Percentiles rank a stretch among this genome's conserved stretches.
These are phyloP conservation scores for Rhinoderma darwinii DNA, from an alignment of 2,113 vertebrate species.

Conservation along the genomic window DNA sequence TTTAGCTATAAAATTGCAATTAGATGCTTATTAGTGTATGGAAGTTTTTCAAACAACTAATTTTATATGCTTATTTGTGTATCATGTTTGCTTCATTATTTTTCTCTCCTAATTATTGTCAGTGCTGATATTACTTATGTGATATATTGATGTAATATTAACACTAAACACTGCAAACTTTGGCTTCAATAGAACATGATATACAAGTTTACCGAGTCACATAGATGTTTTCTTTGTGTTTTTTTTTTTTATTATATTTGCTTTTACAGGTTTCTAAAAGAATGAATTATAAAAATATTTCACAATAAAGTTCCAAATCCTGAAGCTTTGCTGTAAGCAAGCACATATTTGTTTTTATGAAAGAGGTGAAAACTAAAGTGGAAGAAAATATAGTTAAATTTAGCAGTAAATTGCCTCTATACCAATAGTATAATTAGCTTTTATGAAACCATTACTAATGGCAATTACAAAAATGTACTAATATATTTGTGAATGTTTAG, in stretches of 20 bases:
- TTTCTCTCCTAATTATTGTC: neutral
- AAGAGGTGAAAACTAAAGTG: neutral
- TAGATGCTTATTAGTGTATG: neutral
- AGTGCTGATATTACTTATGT: neutral
- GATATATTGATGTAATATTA: neutral
- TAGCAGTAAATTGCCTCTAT: neutral
- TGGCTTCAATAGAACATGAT: neutral
- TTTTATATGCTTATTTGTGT: neutral
- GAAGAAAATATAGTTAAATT: neutral
- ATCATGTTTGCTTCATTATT: neutral
- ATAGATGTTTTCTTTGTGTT: neutral
- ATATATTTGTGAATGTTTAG: neutral
- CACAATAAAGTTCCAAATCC: neutral
- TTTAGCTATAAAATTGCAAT: neutral
- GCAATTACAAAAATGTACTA: neutral
- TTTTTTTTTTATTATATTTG: neutral
- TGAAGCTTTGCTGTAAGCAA: neutral
- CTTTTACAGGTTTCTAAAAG: neutral
- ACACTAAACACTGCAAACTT: neutral
- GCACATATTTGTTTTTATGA: neutral
- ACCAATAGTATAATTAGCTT: neutral
- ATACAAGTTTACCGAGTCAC: neutral
- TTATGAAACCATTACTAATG: neutral
- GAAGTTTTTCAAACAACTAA: neutral
- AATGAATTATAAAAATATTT: constrained; percentile 1